A percentile compares a stretch with the other conserved stretches of the same genome.
Evolutionary conservation across 2,797 vertebrate genomes (phyloP).

Genomic region (Chaunax sp.): DNA sequence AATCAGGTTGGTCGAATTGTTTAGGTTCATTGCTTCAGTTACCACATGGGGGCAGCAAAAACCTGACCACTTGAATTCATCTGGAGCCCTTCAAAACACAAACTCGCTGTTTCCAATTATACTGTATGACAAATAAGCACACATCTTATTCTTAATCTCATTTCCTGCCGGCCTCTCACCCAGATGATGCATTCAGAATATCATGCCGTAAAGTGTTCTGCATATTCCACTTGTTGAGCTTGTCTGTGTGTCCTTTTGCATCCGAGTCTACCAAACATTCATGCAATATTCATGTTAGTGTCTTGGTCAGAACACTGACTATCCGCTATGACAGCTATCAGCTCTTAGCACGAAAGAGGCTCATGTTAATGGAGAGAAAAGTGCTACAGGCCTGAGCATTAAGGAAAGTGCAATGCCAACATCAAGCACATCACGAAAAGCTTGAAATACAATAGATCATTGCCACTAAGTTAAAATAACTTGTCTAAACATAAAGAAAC

Average conservation of each 20-base stretch:
- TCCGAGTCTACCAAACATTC: conserved; percentile 35
- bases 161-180: not conserved
- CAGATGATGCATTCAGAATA: not conserved
- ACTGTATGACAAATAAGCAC: not conserved
- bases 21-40: not conserved
- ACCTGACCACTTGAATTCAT: not conserved
- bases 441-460: conserved; percentile 19
- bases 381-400: conserved; percentile 27
- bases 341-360: conserved; percentile 16
- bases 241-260: conserved; percentile 5
- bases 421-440: conserved; percentile 9
- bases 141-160: not conserved
- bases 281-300: conserved; percentile 64
- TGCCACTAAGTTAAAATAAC: conserved; percentile 9
- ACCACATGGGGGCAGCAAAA: conserved; percentile 66
- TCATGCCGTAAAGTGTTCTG: not conserved
- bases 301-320: conserved; percentile 37
- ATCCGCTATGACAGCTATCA: conserved; percentile 24
- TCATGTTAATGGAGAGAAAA: conserved; percentile 52
- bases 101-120: not conserved
- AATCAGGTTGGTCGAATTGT: not conserved
- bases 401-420: conserved; percentile 43
- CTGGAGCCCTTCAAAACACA: not conserved
- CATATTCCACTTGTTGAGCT: conserved; percentile 6
- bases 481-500: conserved; percentile 15